Evolutionary conservation across 2,888 invertebrate species (phyloP).

Genomic region (Parascotia fuliginaria): DNA sequence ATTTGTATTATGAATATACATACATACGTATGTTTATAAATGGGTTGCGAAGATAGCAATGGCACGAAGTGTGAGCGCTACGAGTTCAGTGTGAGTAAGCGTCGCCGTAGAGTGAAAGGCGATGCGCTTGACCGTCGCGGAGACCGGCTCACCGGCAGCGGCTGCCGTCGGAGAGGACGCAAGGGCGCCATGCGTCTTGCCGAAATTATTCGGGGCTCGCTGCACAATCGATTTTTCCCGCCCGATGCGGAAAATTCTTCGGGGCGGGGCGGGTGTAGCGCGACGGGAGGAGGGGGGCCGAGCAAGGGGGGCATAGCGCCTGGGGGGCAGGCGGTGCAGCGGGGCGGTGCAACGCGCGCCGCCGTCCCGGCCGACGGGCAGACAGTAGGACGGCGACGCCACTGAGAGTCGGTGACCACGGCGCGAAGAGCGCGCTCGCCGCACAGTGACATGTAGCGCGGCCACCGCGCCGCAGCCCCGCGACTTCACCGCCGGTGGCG

Average conservation of each 20-base stretch:
- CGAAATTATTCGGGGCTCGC: conserved; percentile 85
- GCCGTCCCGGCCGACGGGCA: conserved; percentile 77
- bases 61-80: conserved; percentile 19
- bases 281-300: conserved; percentile 64
- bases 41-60: conserved; percentile 17
- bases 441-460: conserved; percentile 83
- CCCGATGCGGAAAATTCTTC: conserved; percentile 86
- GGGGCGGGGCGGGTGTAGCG: conserved; percentile 80
- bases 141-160: conserved; percentile 44
- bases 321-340: conserved; percentile 83
- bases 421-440: conserved; percentile 83
- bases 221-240: conserved; percentile 86
- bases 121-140: conserved; percentile 73
- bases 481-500: conserved; percentile 76
- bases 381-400: conserved; percentile 86
- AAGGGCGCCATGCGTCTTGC: conserved; percentile 86
- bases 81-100: conserved; percentile 18
- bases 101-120: conserved; percentile 57
- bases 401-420: conserved; percentile 84
- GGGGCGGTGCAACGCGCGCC: conserved; percentile 84
- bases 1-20: conserved; percentile 24
- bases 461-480: conserved; percentile 80
- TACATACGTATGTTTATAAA: conserved; percentile 18
- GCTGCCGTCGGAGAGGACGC: conserved; percentile 61
- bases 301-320: conserved; percentile 63